A percentile compares a stretch with the other conserved stretches of the same genome.
Conservation (phyloP, 2,888 invertebrate species). For the Tetropium fuscum region DNA sequence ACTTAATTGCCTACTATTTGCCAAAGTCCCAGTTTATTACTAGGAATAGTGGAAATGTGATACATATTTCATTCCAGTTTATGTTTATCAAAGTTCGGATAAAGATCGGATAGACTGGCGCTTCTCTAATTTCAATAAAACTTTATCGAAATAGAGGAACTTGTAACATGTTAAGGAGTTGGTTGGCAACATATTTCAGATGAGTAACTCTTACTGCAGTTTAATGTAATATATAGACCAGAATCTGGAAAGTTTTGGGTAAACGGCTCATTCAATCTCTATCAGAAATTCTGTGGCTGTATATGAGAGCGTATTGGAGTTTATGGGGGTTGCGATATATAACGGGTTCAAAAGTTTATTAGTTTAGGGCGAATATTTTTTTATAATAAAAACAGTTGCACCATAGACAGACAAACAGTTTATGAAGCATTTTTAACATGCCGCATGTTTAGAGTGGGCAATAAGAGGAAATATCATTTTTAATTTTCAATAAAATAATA, state of each 20-base stretch:
- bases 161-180: slow-evolving; percentile 7
- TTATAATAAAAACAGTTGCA: too few species aligned
- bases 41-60: neutral
- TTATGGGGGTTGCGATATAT: neutral
- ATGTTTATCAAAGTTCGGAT: slow-evolving; percentile 1
- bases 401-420: too few species aligned
- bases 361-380: too few species aligned
- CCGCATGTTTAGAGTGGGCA: too few species aligned
- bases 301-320: neutral
- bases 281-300: neutral
- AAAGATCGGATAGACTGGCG: slow-evolving; percentile 6
- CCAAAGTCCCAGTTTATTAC: slow-evolving; percentile 4
- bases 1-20: neutral
- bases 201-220: neutral
- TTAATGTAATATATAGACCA: slow-evolving; percentile 1
- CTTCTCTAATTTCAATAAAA: slow-evolving; percentile 10
- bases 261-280: slow-evolving; percentile 4
- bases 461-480: too few species aligned
- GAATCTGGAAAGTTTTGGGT: neutral
- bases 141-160: slow-evolving; percentile 4
- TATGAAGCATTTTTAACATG: too few species aligned
- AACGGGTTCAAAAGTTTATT: too few species aligned
- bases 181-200: slow-evolving; percentile 12
- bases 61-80: slow-evolving; percentile 1
- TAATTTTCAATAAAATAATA: too few species aligned